Evolutionary conservation across 37 sponge, comb jelly and placozoan species (phyloP), one percentile per base, ranked within the genome.

Genomic region (Agelas oroides): DNA sequence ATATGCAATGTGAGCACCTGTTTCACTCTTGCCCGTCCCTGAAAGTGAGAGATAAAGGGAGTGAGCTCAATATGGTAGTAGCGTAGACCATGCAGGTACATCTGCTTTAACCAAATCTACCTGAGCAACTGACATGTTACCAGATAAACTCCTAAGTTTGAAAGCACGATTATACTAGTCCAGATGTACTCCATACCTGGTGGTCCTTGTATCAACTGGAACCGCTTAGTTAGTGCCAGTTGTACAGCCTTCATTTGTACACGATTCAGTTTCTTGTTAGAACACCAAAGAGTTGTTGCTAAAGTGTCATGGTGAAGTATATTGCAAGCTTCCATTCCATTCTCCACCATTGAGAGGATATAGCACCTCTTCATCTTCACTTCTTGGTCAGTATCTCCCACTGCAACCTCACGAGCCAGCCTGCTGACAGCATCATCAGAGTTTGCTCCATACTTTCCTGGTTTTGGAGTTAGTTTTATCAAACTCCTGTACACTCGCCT

Each of bases 1-100:
- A 36, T 85, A 88, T 19, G 93, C 93, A 41, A 92, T 63, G 30
- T 92, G 93, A 41, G 93, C 93, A 60, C 93, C 93, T 63, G 89
- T 88, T 6, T 71, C 89, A 81, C 89, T 88, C 71, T 92, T 92
- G 0, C 93, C 93, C 52, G 93, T 92, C 12, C 93, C 93, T 92
- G 20, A 11, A 81, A n/a, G n/a, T n/a, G n/a, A n/a, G n/a, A n/a
- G n/a, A n/a, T n/a, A n/a, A n/a, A n/a, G n/a, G n/a, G n/a, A n/a
- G n/a, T n/a, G n/a, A n/a, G n/a, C n/a, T n/a, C n/a, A n/a, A n/a
- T n/a, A n/a, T n/a, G n/a, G n/a, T 1, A 41, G 16, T 21, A 32
- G 27, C n/a, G 76, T 14, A n/a, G 31, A n/a, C n/a, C n/a, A n/a
- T n/a, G n/a, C n/a, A n/a, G n/a, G 12, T 37, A n/a, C n/a, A n/a